Conservation (phyloP, 2,113 vertebrate species). For the Grus americana region DNA sequence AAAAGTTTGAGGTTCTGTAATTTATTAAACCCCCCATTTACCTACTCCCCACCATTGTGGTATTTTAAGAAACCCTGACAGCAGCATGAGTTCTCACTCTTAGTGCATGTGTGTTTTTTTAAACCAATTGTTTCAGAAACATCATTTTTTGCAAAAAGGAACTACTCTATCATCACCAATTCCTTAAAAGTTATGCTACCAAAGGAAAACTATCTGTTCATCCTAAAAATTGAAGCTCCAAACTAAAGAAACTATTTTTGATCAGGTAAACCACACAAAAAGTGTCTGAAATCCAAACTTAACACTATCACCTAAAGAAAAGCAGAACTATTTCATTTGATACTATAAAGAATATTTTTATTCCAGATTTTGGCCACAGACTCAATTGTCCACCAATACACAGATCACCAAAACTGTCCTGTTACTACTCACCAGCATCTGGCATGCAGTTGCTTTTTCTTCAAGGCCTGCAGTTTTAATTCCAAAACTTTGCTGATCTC, state of each 20-base stretch:
- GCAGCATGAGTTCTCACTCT: background rate
- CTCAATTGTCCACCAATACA: background rate
- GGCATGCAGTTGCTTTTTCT: slow-evolving; percentile 98
- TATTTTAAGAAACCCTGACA: background rate
- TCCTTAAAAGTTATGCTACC: background rate
- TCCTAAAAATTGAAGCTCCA: background rate
- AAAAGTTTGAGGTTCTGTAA: background rate
- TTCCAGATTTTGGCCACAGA: background rate
- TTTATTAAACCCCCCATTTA: background rate
- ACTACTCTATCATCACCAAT: background rate
- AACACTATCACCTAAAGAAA: background rate
- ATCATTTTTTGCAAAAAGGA: background rate
- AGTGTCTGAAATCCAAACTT: background rate
- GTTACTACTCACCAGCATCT: slow-evolving; percentile 92
- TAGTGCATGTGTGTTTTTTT: background rate
- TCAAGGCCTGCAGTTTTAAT: slow-evolving; percentile 98
- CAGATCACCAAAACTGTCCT: background rate
- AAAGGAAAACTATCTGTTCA: background rate
- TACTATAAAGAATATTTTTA: background rate
- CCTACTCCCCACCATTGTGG: background rate
- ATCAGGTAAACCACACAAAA: background rate
- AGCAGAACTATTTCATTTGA: accelerated
- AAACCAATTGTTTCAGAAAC: background rate
- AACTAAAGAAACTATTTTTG: background rate
- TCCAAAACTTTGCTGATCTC: slow-evolving; percentile 98